These are phyloP conservation scores for Paguma larvata DNA, from an alignment of 2,797 vertebrate genomes.

Conservation along the genomic window DNA sequence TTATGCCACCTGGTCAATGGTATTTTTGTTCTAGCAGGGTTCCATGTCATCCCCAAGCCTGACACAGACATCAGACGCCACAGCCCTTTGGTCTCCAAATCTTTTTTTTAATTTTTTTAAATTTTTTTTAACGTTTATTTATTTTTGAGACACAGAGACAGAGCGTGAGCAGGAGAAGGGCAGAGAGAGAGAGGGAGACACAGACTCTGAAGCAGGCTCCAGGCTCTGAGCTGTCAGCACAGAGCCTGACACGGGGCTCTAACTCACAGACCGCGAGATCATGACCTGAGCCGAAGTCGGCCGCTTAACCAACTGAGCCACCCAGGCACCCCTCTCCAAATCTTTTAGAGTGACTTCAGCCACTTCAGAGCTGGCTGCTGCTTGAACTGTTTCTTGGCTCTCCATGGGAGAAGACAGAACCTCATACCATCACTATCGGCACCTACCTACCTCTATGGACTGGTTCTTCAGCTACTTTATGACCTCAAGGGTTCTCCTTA, in stretches of 20 bases:
- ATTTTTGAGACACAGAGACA: too few relatives aligned
- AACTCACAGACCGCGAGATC: too few relatives aligned
- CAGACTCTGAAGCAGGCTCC: too few relatives aligned
- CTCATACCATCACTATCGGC: not conserved
- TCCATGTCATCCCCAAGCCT: not conserved
- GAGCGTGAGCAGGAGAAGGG: too few relatives aligned
- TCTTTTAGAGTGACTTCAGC: not conserved
- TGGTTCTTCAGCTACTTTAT: not conserved
- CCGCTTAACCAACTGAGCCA: too few relatives aligned
- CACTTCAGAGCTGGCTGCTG: not conserved
- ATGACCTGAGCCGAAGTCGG: too few relatives aligned
- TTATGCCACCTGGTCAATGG: not conserved
- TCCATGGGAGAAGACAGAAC: not conserved
- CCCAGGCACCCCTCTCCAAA: not conserved
- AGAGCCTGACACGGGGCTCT: too few relatives aligned
- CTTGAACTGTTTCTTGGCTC: not conserved
- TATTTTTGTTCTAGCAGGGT: not conserved
- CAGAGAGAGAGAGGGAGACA: too few relatives aligned
- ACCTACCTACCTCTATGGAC: not conserved
- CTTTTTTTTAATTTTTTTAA: not conserved
- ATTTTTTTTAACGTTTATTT: too few relatives aligned
- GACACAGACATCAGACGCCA: not conserved
- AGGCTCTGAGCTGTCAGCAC: too few relatives aligned
- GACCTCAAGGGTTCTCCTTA: not conserved
- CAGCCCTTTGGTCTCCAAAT: not conserved